Evolutionary conservation across 2,797 vertebrate species (phyloP), one percentile per base, ranked within the genome.

Genomic region (Tapirus indicus): DNA sequence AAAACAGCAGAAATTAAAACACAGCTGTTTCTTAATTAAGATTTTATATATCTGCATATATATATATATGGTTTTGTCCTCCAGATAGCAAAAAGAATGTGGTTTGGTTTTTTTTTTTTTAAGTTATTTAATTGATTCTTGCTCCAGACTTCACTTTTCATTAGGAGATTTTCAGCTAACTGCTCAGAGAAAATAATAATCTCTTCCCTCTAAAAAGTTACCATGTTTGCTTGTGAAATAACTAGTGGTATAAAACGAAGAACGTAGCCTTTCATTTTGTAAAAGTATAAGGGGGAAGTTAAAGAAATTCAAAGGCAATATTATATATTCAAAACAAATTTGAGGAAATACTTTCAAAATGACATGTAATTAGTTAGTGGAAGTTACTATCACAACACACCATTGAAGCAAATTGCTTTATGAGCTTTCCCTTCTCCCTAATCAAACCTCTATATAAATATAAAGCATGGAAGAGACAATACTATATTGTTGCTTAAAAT

Each of bases 291-390:
- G 56, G 96, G 86, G 80, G 85, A 95, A 87, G 78, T 95, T 87
- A 97, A 98, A 97, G 98, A 98, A 98, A 98, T 97, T 98, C 97
- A 98, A 98, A 98, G 98, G 84, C 95, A 74, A 44, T 95, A 87
- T 96, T 96, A 95, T 89, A 93, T 96, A 97, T 93, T 93, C 91
- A 83, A 96, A 98, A 97, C 96, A 98, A 96, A 96, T 97, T 44
- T 97, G 92, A 98, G 98, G 98, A 98, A 98, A 96, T 94, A 93
- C 98, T 98, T 98, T 98, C 95, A 97, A 97, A 97, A 96, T 84
- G 94, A 95, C 74, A 88, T 96, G 96, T 88, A 97, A 93, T 97
- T 98, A 97, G 95, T 91, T 97, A 82, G 88, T 95, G 86, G 98
- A 98, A 98, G 18, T n/a, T 83, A 91, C 79, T 98, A 89, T 97